Evolutionary conservation across 2,888 invertebrate genomes (phyloP), one percentile per base, ranked within the genome.

Genomic region (Erpobdella octoculata): DNA sequence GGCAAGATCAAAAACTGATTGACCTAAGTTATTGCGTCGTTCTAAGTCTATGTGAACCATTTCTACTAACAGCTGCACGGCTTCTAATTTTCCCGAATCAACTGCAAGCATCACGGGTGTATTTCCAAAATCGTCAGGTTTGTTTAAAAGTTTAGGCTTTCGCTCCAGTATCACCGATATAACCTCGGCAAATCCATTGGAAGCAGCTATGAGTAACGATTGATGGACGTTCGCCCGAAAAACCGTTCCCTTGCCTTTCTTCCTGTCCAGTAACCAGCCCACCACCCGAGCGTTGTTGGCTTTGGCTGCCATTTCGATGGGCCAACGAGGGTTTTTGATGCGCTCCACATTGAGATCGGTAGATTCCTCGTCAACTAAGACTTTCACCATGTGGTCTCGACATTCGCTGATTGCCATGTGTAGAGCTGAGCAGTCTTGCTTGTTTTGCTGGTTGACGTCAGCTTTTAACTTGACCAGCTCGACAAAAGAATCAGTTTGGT

Each of bases 1-100:
- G n/a, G 73, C 73, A 9, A 73, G 38, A 53, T 73, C 73, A 35
- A 73, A 73, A 8, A 73, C 69, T 12, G 73, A 72, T 38, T 73
- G 70, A 15, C 73, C 64, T 33, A 65, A 38, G 67, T 73, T 65
- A 21, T 73, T 73, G 46, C 65, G 65, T 9, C 48, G 53, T 18
- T 67, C 61, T 31, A 73, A 62, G 25, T 71, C 73, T 25, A 69
- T 58, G 21, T 65, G 67, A 18, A 28, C 48, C 58, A 59, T 48
- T 21, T 71, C 71, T n/a, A 73, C 67, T 58, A 73, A 67, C 18
- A 66, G 41, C 21, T 67, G 37, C 12, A 71, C 73, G 1, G 65
- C 71, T 37, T 66, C 59, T n/a, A 71, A 21, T 35, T 71, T 35
- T 21, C 59, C 59, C 0, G 67, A 48, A 9, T 58, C 71, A 1